Conservation (phyloP, 2,888 invertebrate genomes). For the Sturmia bella region DNA sequence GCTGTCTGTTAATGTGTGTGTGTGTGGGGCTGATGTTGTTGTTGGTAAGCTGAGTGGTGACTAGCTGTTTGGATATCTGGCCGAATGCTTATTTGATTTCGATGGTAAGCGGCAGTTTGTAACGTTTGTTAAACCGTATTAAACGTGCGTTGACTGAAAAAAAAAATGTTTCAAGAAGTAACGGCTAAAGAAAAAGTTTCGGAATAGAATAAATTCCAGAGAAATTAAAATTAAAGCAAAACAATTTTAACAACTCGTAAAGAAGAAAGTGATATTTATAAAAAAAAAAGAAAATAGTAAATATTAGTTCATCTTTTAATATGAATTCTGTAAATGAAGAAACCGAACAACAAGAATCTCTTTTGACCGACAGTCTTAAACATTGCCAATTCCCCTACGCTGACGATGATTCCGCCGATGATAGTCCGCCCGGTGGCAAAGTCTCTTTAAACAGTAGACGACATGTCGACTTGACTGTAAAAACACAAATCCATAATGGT, state of each 20-base stretch:
- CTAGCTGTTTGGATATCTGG: constrained; percentile 21
- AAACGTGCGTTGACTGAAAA: constrained; percentile 56
- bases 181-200: constrained; percentile 32
- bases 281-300: background rate
- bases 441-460: constrained; percentile 36
- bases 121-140: constrained; percentile 36
- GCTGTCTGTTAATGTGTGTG: background rate
- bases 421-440: constrained; percentile 26
- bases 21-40: constrained; percentile 3
- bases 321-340: constrained; percentile 54
- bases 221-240: constrained; percentile 11
- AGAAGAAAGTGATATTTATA: constrained; percentile 30
- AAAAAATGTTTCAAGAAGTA: constrained; percentile 22
- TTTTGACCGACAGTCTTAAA: constrained; percentile 35
- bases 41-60: constrained; percentile 34
- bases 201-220: background rate
- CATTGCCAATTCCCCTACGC: constrained; percentile 48
- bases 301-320: background rate
- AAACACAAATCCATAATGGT: constrained; percentile 28
- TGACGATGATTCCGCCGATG: constrained; percentile 35
- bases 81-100: constrained; percentile 17
- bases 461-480: constrained; percentile 29
- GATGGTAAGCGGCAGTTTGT: constrained; percentile 43
- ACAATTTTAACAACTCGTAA: background rate
- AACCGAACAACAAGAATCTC: constrained; percentile 34